Percentiles rank a stretch among this genome's conserved stretches.
Conservation (phyloP, 1,140 invertebrate genomes). For the Aphelenchoides fujianensis region DNA sequence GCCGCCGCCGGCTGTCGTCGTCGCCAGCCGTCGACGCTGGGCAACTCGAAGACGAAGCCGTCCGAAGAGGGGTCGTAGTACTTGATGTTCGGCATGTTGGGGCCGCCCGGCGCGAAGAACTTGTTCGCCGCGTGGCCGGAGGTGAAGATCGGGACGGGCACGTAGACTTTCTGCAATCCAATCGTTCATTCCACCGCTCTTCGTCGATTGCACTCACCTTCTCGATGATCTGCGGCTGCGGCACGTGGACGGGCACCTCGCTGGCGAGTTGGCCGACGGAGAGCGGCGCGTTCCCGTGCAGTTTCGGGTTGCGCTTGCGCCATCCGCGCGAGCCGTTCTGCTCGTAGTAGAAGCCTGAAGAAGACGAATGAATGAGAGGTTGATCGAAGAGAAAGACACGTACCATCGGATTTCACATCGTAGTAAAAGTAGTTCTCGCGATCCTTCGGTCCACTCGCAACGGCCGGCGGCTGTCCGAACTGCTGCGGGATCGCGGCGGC, state of each 20-base stretch:
- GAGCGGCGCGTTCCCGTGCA: conserved; percentile 27
- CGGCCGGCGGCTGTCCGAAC: not conserved
- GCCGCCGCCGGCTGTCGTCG: conserved; percentile 41
- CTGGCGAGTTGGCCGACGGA: conserved; percentile 8
- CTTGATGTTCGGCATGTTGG: conserved; percentile 29
- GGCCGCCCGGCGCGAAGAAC: conserved; percentile 28
- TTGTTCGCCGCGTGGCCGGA: conserved; percentile 27
- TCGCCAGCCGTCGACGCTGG: conserved; percentile 56
- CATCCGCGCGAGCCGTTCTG: conserved; percentile 59
- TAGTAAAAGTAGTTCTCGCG: conserved; percentile 45
- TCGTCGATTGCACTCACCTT: conserved; percentile 1
- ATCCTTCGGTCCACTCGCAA: not conserved
- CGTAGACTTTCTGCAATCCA: conserved; percentile 21
- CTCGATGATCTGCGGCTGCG: conserved; percentile 16
- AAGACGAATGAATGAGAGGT: conserved; percentile 43
- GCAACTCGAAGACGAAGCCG: conserved; percentile 60
- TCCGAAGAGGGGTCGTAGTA: conserved; percentile 56
- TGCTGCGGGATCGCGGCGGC: not conserved
- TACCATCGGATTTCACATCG: conserved; percentile 24
- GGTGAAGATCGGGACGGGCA: conserved; percentile 13
- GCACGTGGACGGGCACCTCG: conserved; percentile 24
- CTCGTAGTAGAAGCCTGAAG: conserved; percentile 61
- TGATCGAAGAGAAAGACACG: too few relatives aligned
- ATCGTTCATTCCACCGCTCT: not conserved
- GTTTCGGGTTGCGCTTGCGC: conserved; percentile 48